Conservation (phyloP, 2,888 invertebrate genomes). For the Gastrophysa polygoni region DNA sequence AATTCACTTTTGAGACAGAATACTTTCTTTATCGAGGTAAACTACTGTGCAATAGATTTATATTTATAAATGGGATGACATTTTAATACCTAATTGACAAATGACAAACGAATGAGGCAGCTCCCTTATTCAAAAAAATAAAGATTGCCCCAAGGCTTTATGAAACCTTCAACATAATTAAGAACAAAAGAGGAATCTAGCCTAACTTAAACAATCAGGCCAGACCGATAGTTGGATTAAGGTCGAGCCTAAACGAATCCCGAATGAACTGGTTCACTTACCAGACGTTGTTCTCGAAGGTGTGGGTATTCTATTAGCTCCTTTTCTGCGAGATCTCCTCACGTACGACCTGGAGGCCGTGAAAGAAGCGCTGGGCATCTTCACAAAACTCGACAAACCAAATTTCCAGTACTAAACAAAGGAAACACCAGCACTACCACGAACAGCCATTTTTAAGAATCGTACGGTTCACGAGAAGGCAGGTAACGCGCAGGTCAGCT, state of each 20-base stretch:
- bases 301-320: constrained; percentile 83
- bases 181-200: neutral
- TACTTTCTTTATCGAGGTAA: constrained; percentile 43
- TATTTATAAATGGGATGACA: constrained; percentile 47
- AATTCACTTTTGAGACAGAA: constrained; percentile 2
- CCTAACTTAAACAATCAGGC: constrained; percentile 5
- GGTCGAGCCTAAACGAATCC: constrained; percentile 24
- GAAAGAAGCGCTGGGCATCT: constrained; percentile 95
- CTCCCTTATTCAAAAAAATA: constrained; percentile 31
- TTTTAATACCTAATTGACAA: constrained; percentile 33
- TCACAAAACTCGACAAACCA: constrained; percentile 60
- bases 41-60: constrained; percentile 52
- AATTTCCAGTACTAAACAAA: constrained; percentile 74
- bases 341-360: constrained; percentile 91
- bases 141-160: constrained; percentile 24
- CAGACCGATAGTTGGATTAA: constrained; percentile 20
- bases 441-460: constrained; percentile 78
- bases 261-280: constrained; percentile 60
- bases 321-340: constrained; percentile 90
- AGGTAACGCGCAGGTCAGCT: constrained; percentile 29
- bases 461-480: constrained; percentile 32
- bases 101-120: constrained; percentile 45
- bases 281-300: constrained; percentile 82
- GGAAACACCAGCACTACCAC: constrained; percentile 80
- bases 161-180: constrained; percentile 6